A percentile compares a stretch with the other conserved stretches of the same genome.
Conservation (phyloP, 2,888 invertebrate species). For the Serripes groenlandicus region DNA sequence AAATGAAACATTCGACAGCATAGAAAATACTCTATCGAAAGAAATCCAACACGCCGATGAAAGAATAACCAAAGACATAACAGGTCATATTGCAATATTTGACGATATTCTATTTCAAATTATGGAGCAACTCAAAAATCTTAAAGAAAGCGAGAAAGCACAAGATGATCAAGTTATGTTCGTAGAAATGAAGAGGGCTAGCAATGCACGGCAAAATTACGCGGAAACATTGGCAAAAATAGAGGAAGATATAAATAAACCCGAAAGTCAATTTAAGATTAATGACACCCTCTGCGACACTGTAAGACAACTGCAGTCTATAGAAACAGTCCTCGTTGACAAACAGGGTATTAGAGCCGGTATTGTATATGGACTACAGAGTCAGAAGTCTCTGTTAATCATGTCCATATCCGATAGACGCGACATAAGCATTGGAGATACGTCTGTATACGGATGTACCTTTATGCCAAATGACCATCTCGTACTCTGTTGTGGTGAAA, state of each 20-base stretch:
- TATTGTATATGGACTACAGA: too few species aligned
- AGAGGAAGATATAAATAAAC: neutral
- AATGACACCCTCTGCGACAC: neutral
- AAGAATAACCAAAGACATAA: neutral
- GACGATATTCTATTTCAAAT: neutral
- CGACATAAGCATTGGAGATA: neutral
- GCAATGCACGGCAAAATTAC: neutral
- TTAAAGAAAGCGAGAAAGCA: neutral
- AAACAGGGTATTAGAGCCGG: too few species aligned
- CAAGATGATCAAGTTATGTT: constrained; percentile 7
- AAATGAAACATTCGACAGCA: neutral
- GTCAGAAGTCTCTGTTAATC: neutral
- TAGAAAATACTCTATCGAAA: neutral
- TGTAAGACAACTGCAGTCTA: neutral
- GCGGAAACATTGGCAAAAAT: neutral
- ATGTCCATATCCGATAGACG: neutral
- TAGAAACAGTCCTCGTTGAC: neutral
- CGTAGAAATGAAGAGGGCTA: constrained; percentile 4
- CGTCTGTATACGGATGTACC: neutral
- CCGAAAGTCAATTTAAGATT: neutral
- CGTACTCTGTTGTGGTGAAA: neutral
- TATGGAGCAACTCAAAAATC: neutral
- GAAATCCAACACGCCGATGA: neutral
- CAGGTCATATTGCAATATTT: neutral
- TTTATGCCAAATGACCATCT: neutral